Conservation (phyloP, 2,797 vertebrate species). For the Melanotaenia maccullochi region DNA sequence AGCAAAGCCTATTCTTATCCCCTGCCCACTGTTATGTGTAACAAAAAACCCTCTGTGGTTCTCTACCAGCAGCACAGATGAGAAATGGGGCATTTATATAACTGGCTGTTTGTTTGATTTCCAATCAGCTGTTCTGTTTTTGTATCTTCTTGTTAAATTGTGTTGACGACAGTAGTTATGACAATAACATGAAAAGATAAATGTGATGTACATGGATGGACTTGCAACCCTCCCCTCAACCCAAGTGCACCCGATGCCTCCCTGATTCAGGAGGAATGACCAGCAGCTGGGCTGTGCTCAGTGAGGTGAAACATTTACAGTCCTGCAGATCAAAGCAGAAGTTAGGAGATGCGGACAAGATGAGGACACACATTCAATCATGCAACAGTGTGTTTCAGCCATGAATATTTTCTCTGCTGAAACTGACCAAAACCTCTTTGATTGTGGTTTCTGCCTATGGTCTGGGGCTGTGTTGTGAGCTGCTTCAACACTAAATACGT, state of each 20-base stretch:
- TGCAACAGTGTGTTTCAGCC: conserved; percentile 49
- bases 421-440: conserved; percentile 32
- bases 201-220: conserved; percentile 52
- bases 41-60: conserved; percentile 53
- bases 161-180: conserved; percentile 47
- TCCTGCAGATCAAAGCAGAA: conserved; percentile 53
- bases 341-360: conserved; percentile 29
- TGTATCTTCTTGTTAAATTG: conserved; percentile 56
- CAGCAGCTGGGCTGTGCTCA: conserved; percentile 43
- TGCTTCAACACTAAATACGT: conserved; percentile 60
- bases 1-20: conserved; percentile 65
- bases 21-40: conserved; percentile 66
- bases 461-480: conserved; percentile 58
- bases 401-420: conserved; percentile 34
- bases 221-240: conserved; percentile 36
- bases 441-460: conserved; percentile 65
- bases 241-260: conserved; percentile 55
- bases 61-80: conserved; percentile 56
- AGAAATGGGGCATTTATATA: conserved; percentile 69
- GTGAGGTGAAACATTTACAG: conserved; percentile 39
- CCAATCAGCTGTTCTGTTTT: conserved; percentile 53
- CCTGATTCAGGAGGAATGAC: conserved; percentile 28
- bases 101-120: conserved; percentile 60
- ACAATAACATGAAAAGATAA: conserved; percentile 25
- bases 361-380: conserved; percentile 44